phyloP scores from a whole-genome alignment of 2,797 vertebrate species.

The Dipus sagitta region DNA sequence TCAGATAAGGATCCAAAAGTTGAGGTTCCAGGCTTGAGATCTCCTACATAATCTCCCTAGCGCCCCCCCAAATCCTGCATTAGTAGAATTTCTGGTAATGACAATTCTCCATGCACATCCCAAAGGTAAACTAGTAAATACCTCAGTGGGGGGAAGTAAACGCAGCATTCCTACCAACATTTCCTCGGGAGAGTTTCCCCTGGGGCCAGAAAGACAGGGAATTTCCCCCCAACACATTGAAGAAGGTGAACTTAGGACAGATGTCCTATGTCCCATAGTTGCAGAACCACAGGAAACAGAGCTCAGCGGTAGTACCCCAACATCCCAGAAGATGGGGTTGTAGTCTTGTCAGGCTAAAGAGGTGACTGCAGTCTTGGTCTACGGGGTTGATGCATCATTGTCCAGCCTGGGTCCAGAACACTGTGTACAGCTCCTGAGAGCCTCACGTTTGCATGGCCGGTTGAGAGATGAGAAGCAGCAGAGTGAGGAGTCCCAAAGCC shows the following conservation, averaged over 20 bases:
- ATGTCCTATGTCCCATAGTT: neutral
- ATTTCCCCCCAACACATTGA: neutral
- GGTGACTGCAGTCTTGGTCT: neutral
- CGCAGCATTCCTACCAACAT: no score
- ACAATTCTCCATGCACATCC: no score
- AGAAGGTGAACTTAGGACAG: neutral
- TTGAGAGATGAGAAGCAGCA: neutral
- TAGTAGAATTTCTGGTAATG: no score
- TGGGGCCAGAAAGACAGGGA: neutral
- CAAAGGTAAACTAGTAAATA: no score
- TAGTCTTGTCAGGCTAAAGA: slow-evolving; percentile 10
- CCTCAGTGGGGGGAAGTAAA: no score
- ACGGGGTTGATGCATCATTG: neutral
- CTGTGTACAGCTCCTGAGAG: neutral
- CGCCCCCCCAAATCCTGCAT: no score
- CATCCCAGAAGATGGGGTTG: slow-evolving; percentile 59
- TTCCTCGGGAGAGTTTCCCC: no score
- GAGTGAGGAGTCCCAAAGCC: neutral
- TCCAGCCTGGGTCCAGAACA: neutral
- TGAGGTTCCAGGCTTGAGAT: no score
- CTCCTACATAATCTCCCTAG: no score
- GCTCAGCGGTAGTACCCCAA: slow-evolving; percentile 39
- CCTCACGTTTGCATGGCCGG: neutral
- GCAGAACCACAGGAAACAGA: neutral
- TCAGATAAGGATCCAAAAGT: no score